Evolutionary conservation across 2,797 vertebrate species (phyloP).

Genomic region (Sebastes iracundus): DNA sequence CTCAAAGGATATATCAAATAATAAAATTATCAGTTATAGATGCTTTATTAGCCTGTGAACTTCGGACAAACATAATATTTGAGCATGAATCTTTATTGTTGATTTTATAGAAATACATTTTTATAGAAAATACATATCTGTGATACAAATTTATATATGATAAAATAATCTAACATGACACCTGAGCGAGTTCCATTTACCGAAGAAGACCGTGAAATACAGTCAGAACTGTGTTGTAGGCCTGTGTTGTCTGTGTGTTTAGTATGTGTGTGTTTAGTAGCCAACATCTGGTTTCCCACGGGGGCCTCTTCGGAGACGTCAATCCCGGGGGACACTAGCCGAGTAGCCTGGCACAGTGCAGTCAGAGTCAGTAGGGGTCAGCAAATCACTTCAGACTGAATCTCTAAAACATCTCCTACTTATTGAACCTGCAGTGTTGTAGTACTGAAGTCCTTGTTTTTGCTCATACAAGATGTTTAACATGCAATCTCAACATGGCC

Average conservation of each 20-base stretch:
- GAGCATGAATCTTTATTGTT: not conserved
- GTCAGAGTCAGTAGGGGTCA: conserved; percentile 65
- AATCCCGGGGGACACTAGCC: not conserved
- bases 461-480: not conserved
- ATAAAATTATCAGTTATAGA: not conserved
- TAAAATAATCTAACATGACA: not conserved
- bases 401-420: not conserved
- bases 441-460: not conserved
- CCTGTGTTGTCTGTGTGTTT: not conserved
- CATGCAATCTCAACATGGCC: not conserved
- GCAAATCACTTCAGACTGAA: conserved; percentile 43
- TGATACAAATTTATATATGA: not conserved
- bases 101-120: not conserved
- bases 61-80: not conserved
- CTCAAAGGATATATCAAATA: not conserved
- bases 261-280: not conserved
- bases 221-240: not conserved
- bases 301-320: not conserved
- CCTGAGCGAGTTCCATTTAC: not conserved
- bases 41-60: not conserved
- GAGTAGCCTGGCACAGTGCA: not conserved
- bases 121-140: not conserved
- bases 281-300: not conserved
- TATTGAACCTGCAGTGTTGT: not conserved
- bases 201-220: not conserved